phyloP scores from a whole-genome alignment of 2,888 invertebrate genomes.

The Drosophila rellima region DNA sequence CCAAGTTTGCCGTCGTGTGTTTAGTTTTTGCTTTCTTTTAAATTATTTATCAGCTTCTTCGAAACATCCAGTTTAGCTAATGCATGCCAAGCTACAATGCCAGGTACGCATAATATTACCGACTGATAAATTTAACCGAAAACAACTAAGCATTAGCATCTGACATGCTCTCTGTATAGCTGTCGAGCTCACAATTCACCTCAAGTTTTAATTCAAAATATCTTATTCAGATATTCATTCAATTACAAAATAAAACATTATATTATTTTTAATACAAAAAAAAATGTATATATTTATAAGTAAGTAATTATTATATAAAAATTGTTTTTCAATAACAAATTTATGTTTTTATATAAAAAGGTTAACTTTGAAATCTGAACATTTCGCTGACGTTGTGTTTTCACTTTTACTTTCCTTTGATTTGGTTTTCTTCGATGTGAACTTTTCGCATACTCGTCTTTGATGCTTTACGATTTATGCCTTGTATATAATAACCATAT shows the following conservation, averaged over 20 bases:
- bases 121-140: conserved; percentile 34
- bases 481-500: conserved; percentile 54
- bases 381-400: no score
- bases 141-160: conserved; percentile 6
- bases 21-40: conserved; percentile 50
- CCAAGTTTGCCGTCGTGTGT: conserved; percentile 31
- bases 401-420: conserved; percentile 10
- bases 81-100: conserved; percentile 52
- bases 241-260: no score
- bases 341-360: no score
- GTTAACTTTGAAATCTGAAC: no score
- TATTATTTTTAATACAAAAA: no score
- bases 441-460: conserved; percentile 19
- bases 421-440: conserved; percentile 6
- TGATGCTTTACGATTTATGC: conserved; percentile 65
- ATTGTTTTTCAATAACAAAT: no score
- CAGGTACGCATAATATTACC: conserved; percentile 46
- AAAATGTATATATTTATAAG: no score
- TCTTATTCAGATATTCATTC: not conserved
- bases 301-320: no score
- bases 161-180: conserved; percentile 12
- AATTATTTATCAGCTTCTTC: conserved; percentile 58
- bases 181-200: not conserved
- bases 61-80: conserved; percentile 47
- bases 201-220: not conserved